Base-by-base conservation (phyloP, 2,113 vertebrate species). In the Cromileptes altivelis region DNA sequence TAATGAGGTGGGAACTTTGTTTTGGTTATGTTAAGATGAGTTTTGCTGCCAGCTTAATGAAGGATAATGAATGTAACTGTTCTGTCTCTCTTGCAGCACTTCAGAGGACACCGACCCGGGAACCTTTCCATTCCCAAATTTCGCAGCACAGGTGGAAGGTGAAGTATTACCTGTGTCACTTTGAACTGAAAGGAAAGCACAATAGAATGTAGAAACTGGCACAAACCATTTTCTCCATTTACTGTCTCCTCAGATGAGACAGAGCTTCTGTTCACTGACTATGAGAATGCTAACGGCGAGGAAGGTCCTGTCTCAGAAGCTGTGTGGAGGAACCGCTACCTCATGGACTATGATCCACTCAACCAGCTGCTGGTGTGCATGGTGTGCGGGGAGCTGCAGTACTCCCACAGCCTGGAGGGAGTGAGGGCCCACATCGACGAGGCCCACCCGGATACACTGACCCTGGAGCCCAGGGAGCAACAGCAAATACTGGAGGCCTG, bases 341-440 rank as follows among this genome's bases (percentile, higher is more conserved):
- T 97, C 85, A 97, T 97, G 94, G 97, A 96, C 73, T 95, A 91
- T 11, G 96, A 97, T 85, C 95, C 96, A 0, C 93, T 95, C 77
- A 95, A 95, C 73, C 95, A 96, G 86, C 94, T 96, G 82, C 86
- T 95, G 3, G 96, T 97, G 88, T 97, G 97, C 88, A 97, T 97
- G 96, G 97, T 97, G 70, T 97, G 97, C 10, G 97, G 97, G 1
- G 95, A 96, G 19, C 92, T 95, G 88, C 96, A 97, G 90, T 95
- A 85, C 81, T 89, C 90, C 1, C 95, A 96, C 47, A 95, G 93
- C 0, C 92, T 95, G 4, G 95, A 95, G 56, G 96, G 85, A 0
- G 96, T 95, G 0, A 91, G 85, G 18, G 25, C 88, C 3, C 97
- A 97, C 93, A 97, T 97, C 11, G 91, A 96, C 8, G 96, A 97